Evolutionary conservation across 2,113 vertebrate genomes (phyloP).

Genomic region (Hiodon alosoides): DNA sequence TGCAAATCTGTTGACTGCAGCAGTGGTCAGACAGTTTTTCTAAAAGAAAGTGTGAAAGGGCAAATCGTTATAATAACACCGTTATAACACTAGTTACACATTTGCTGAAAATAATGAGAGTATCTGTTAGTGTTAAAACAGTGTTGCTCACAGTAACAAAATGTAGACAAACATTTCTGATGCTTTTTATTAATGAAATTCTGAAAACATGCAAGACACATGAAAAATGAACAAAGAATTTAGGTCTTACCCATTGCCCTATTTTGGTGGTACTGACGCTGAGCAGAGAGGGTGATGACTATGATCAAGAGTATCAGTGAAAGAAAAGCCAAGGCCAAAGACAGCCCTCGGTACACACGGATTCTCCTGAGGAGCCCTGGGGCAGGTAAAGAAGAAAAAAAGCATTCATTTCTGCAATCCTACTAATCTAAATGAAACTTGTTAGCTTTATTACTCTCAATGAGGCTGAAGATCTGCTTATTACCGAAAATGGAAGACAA

Average conservation of each 20-base stretch:
- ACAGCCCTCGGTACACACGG: slow-evolving; percentile 35
- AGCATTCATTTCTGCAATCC: too few species aligned
- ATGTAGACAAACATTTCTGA: too few species aligned
- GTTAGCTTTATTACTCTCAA: too few species aligned
- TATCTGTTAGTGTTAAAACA: too few species aligned
- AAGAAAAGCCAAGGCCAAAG: slow-evolving; percentile 38
- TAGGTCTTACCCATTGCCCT: too few species aligned
- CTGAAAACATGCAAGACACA: neutral
- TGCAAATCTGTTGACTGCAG: slow-evolving; percentile 6
- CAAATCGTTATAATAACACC: neutral
- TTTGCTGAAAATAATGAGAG: too few species aligned
- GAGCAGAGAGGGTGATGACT: slow-evolving; percentile 37
- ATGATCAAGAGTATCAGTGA: slow-evolving; percentile 45
- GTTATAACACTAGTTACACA: too few species aligned
- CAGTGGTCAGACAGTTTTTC: neutral
- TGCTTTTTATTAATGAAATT: neutral
- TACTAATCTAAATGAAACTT: too few species aligned
- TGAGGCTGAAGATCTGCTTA: too few species aligned
- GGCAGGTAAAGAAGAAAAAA: neutral
- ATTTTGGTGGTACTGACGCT: slow-evolving; percentile 45
- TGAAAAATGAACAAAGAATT: neutral
- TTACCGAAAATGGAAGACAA: too few species aligned
- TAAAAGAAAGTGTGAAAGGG: neutral
- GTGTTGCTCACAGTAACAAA: too few species aligned
- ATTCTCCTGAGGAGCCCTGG: slow-evolving; percentile 11